Evolutionary conservation across 2,113 vertebrate genomes (phyloP).

Genomic region (Hiodon alosoides): DNA sequence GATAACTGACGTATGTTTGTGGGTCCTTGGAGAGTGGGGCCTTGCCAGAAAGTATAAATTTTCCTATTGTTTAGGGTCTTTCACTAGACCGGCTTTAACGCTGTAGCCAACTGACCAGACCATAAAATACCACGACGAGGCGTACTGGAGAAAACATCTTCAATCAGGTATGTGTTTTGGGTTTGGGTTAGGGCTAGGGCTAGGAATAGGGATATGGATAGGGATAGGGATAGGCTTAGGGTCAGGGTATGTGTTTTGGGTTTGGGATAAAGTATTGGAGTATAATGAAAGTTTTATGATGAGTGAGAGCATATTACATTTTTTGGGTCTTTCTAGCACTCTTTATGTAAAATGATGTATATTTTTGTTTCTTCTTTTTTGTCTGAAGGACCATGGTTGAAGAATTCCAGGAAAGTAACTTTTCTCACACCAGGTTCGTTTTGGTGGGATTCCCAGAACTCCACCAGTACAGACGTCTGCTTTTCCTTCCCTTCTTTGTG

Average conservation of each 20-base stretch:
- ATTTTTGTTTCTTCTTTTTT: neutral
- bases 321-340: too few relatives aligned
- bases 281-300: too few relatives aligned
- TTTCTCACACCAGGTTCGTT: constrained; percentile 52
- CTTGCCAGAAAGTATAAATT: neutral
- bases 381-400: constrained; percentile 36
- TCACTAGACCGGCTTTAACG: neutral
- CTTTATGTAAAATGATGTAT: neutral
- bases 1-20: neutral
- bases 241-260: neutral
- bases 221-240: neutral
- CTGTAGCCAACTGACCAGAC: neutral
- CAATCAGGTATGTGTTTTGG: neutral
- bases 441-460: constrained; percentile 54
- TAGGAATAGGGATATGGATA: too few relatives aligned
- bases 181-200: neutral
- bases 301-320: too few relatives aligned
- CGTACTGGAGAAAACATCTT: too few relatives aligned
- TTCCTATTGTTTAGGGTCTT: neutral
- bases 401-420: constrained; percentile 40
- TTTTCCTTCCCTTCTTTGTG: constrained; percentile 45
- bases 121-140: neutral
- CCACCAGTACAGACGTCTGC: constrained; percentile 38
- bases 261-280: neutral
- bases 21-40: neutral